A percentile compares a stretch with the other conserved stretches of the same genome.
Evolutionary conservation across 1,140 invertebrate genomes (phyloP).

Genomic region (Yoshiicerus persimilis): DNA sequence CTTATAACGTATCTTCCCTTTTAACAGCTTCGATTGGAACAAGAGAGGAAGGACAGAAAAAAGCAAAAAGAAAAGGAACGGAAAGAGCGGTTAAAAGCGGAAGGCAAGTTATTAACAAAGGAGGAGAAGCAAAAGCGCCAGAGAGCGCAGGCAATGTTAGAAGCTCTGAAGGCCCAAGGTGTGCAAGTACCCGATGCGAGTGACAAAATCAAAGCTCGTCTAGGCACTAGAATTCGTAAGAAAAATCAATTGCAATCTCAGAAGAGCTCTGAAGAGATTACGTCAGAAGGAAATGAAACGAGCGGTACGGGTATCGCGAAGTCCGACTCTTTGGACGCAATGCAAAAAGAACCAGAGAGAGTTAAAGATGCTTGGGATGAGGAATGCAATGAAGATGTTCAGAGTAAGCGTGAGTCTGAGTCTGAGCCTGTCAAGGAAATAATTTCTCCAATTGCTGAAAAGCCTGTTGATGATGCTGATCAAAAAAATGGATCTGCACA

Average conservation of each 20-base stretch:
- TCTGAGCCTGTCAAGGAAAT: neutral
- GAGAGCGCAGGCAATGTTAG: constrained; percentile 81
- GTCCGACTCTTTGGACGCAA: constrained; percentile 52
- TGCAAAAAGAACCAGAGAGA: constrained; percentile 51
- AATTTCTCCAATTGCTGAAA: neutral
- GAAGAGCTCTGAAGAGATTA: constrained; percentile 55
- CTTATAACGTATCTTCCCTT: too few species aligned
- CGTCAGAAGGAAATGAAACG: constrained; percentile 52
- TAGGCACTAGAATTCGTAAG: constrained; percentile 71
- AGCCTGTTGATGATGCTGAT: neutral
- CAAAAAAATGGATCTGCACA: neutral
- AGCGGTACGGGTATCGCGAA: constrained; percentile 52
- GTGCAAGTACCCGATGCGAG: constrained; percentile 67
- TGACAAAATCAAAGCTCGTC: constrained; percentile 68
- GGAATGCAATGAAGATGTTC: constrained; percentile 58
- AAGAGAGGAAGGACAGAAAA: constrained; percentile 84
- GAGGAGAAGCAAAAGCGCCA: constrained; percentile 90
- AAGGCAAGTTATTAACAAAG: constrained; percentile 88
- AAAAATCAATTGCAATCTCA: constrained; percentile 68
- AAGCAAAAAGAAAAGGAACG: constrained; percentile 94
- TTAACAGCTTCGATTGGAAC: constrained; percentile 68
- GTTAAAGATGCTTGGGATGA: constrained; percentile 84
- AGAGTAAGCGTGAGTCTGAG: constrained; percentile 24
- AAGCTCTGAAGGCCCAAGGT: constrained; percentile 82
- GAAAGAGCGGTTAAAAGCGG: constrained; percentile 87